phyloP scores from a whole-genome alignment of 30 jellyfish, hydroid and myxozoan genomes.

The Rhopilema esculentum region DNA sequence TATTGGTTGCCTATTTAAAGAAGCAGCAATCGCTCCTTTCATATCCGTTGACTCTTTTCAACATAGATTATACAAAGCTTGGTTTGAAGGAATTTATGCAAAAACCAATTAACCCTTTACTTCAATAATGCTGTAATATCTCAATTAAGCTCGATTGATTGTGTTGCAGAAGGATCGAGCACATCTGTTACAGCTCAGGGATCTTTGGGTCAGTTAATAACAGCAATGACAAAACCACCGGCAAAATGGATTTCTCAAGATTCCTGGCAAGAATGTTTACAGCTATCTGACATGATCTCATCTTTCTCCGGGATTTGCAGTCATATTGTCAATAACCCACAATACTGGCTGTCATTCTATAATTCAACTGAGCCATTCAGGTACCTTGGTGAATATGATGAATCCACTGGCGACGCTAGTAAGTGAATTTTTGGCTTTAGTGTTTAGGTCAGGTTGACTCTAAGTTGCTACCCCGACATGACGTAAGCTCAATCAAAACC shows the following conservation, averaged over 20 bases:
- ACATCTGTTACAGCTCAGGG: constrained; percentile 30
- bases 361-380: constrained; percentile 46
- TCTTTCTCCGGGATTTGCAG: constrained; percentile 67
- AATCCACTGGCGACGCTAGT: neutral
- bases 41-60: too few relatives aligned
- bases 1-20: too few relatives aligned
- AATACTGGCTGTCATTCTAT: constrained; percentile 57
- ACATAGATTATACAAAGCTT: too few relatives aligned
- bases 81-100: too few relatives aligned
- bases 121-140: neutral
- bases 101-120: too few relatives aligned
- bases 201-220: constrained; percentile 52
- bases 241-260: constrained; percentile 72
- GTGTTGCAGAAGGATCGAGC: neutral
- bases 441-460: too few relatives aligned
- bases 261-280: constrained; percentile 55
- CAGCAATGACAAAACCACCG: constrained; percentile 47
- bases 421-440: neutral
- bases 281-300: constrained; percentile 36
- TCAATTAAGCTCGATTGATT: neutral
- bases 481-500: too few relatives aligned
- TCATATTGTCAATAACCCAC: constrained; percentile 58
- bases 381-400: constrained; percentile 14
- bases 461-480: too few relatives aligned
- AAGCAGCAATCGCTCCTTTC: too few relatives aligned